These are phyloP conservation scores for Gambusia yucatana DNA, from an alignment of 2,797 vertebrate species.

Conservation along the genomic window DNA sequence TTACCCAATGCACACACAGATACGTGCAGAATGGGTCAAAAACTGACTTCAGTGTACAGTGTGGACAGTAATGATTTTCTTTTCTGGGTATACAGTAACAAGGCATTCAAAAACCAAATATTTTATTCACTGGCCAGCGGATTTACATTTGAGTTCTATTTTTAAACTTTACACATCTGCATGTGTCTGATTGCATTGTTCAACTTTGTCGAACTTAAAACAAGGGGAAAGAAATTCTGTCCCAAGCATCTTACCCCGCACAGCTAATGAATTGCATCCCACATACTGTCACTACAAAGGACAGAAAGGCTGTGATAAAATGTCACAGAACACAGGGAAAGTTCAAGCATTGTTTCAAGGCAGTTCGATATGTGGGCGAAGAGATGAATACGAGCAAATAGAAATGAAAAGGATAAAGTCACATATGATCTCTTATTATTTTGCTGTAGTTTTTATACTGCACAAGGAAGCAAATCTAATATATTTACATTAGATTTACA, in stretches of 20 bases:
- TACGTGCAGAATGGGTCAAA: neutral
- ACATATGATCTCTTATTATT: slow-evolving; percentile 30
- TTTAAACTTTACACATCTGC: slow-evolving; percentile 22
- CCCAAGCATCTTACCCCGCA: slow-evolving; percentile 16
- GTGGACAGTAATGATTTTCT: neutral
- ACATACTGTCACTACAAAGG: slow-evolving; percentile 16
- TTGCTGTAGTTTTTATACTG: slow-evolving; percentile 2
- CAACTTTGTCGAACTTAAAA: slow-evolving; percentile 17
- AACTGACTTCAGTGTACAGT: neutral
- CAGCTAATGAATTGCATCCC: slow-evolving; percentile 68
- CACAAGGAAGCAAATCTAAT: neutral
- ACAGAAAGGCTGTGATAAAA: slow-evolving; percentile 28
- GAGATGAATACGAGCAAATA: slow-evolving; percentile 13
- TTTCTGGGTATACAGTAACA: neutral
- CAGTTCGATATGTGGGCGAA: slow-evolving; percentile 36
- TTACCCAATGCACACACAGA: neutral
- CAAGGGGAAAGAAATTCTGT: slow-evolving; percentile 12
- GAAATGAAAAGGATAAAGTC: slow-evolving; percentile 21
- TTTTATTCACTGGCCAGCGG: neutral
- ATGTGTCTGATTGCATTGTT: slow-evolving; percentile 25
- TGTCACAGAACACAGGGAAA: slow-evolving; percentile 36
- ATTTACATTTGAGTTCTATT: slow-evolving; percentile 27
- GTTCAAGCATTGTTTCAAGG: slow-evolving; percentile 58
- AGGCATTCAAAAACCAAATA: neutral
- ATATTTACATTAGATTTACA: neutral